These are phyloP conservation scores for Amphilophus citrinellus DNA, from an alignment of 2,113 vertebrate genomes.

Conservation along the genomic window DNA sequence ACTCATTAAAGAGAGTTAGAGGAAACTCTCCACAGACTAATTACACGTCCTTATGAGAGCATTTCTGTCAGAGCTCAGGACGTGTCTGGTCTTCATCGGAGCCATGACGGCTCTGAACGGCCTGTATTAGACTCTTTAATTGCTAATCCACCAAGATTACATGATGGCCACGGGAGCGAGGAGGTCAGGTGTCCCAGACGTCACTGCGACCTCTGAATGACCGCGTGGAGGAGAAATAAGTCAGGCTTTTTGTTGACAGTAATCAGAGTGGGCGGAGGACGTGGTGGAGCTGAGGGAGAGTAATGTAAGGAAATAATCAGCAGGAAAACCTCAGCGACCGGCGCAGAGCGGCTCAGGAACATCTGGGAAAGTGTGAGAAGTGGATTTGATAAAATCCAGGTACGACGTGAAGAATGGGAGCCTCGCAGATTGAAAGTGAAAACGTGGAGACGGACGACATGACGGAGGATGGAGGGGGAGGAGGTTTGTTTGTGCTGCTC, in stretches of 20 bases:
- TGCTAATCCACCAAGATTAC: background rate
- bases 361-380: slow-evolving; percentile 45
- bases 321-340: slow-evolving; percentile 13
- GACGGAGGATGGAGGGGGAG: background rate
- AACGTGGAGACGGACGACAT: background rate
- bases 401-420: background rate
- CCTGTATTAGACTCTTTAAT: background rate
- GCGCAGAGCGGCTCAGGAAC: slow-evolving; percentile 24
- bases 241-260: slow-evolving; percentile 6
- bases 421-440: background rate
- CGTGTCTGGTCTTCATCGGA: background rate
- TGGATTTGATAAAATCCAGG: slow-evolving; percentile 45
- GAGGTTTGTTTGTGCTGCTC: background rate
- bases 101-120: background rate
- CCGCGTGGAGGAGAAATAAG: slow-evolving; percentile 8
- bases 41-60: background rate
- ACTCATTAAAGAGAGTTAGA: background rate
- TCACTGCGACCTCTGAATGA: background rate
- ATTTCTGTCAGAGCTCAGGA: background rate
- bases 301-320: slow-evolving; percentile 39
- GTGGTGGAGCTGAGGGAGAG: slow-evolving; percentile 28
- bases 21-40: background rate
- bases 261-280: slow-evolving; percentile 50
- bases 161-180: background rate
- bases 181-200: background rate